These are phyloP conservation scores for Hyposoter dolosus DNA, from an alignment of 2,888 invertebrate genomes.

Conservation along the genomic window DNA sequence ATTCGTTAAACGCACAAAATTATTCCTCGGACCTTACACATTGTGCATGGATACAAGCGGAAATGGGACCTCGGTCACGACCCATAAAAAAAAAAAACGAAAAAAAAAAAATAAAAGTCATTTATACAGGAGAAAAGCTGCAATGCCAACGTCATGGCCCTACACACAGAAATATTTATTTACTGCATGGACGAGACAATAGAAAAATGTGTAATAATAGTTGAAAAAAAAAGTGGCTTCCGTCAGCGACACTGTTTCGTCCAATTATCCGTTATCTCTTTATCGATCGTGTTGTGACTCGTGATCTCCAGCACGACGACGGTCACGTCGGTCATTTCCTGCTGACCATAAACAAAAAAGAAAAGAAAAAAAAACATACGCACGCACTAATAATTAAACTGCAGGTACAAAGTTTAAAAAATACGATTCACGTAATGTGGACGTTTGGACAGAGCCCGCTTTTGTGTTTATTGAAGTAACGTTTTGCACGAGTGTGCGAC, in stretches of 20 bases:
- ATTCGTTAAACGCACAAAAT: conserved; percentile 12
- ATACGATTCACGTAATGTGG: conserved; percentile 38
- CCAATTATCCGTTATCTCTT: conserved; percentile 23
- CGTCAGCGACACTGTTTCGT: conserved; percentile 36
- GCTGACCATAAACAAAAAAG: neutral
- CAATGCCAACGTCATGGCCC: neutral
- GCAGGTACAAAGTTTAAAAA: conserved; percentile 27
- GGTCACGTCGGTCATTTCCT: neutral
- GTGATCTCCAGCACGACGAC: neutral
- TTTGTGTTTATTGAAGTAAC: conserved; percentile 53
- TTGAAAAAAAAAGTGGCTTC: conserved; percentile 32
- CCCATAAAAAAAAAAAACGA: conserved; percentile 12
- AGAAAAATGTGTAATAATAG: conserved; percentile 7
- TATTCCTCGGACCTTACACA: neutral
- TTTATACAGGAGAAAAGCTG: conserved; percentile 23
- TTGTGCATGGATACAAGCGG: neutral
- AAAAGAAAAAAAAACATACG: neutral
- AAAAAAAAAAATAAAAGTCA: conserved; percentile 23
- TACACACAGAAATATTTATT: neutral
- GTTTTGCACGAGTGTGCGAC: neutral
- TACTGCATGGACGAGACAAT: neutral
- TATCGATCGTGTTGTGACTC: conserved; percentile 32
- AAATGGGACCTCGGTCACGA: conserved; percentile 5
- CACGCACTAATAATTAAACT: conserved; percentile 35
- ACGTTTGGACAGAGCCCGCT: conserved; percentile 32